Percentiles rank a stretch among this genome's conserved stretches.
Conservation (phyloP, 30 jellyfish, hydroid and myxozoan species). For the Cassiopea xamachana region DNA sequence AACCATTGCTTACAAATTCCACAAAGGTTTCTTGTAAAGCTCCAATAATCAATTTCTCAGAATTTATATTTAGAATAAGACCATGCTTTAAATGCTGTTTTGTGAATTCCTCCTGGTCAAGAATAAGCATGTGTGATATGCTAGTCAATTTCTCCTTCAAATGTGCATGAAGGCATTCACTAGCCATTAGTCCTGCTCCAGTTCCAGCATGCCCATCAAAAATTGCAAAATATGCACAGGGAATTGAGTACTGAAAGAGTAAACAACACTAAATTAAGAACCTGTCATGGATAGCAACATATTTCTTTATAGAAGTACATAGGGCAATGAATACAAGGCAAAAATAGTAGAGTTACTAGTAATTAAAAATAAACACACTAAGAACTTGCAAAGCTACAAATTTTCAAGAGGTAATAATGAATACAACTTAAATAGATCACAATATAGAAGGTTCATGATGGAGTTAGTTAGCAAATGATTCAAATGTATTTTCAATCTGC, state of each 20-base stretch:
- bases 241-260: conserved; percentile 68
- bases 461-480: too few relatives aligned
- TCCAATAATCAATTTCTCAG: conserved; percentile 87
- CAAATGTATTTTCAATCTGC: too few relatives aligned
- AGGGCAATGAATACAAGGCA: too few relatives aligned
- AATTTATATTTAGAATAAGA: conserved; percentile 75
- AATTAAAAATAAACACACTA: too few relatives aligned
- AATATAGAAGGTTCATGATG: too few relatives aligned
- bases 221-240: conserved; percentile 85
- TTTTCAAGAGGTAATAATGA: too few relatives aligned
- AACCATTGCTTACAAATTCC: conserved; percentile 61
- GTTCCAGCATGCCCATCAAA: conserved; percentile 99
- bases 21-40: conserved; percentile 90
- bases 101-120: conserved; percentile 72
- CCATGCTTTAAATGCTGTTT: conserved; percentile 76
- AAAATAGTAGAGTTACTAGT: too few relatives aligned
- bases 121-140: conserved; percentile 86
- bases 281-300: too few relatives aligned
- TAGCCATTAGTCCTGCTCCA: conserved; percentile 88
- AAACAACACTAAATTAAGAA: too few relatives aligned
- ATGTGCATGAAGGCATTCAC: conserved; percentile 61
- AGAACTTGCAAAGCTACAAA: too few relatives aligned
- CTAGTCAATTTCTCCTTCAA: conserved; percentile 73
- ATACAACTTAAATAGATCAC: too few relatives aligned
- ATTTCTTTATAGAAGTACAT: too few relatives aligned